Base-by-base conservation (phyloP, 2,797 vertebrate genomes). In the Hemibagrus guttatus region DNA sequence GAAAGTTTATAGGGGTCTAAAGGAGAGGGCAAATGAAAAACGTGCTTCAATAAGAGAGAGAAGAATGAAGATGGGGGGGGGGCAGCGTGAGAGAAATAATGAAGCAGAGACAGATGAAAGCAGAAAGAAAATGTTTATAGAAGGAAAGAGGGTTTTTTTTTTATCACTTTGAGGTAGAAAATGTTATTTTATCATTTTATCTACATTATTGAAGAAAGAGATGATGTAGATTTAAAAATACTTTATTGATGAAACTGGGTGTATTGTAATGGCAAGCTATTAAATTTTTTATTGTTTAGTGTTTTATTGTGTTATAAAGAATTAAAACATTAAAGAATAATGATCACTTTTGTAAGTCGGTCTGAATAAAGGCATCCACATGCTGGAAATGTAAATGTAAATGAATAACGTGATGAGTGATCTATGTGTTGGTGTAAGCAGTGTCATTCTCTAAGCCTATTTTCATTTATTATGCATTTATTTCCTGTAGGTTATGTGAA, bases 121-220 rank as follows among this genome's bases (percentile, higher is more conserved):
- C 9, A 1, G 72, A 58, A 42, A 46, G 21, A 66, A 49, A 56
- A 58, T 88, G 59, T 80, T 88, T 86, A 78, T 5, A 66, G 58
- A 35, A 16, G 58, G 64, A 13, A 71, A 23, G 52, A 46, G 56
- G 17, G 12, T 56, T 59, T 59, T 56, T 31, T 11, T 19, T 76
- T 14, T 16, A 56, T 78, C 52, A 54, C 26, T 54, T 56, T 0
- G 49, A 59, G 56, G 35, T 59, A 26, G 17, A 54, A 58, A 80
- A 58, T 13, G 17, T 58, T 4, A 39, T 39, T 39, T 39, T 39
- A 39, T 4, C 31, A 56, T 56, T 54, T 54, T 28, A 54, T 21
- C n/a, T 31, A 76, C n/a, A 7, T 35, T 21, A 78, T 6, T 35
- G 21, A 78, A 39, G 35, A 21, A 58, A 58, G 8, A 17, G 21